phyloP scores from a whole-genome alignment of 2,113 vertebrate species.

The Sminthopsis crassicaudata region DNA sequence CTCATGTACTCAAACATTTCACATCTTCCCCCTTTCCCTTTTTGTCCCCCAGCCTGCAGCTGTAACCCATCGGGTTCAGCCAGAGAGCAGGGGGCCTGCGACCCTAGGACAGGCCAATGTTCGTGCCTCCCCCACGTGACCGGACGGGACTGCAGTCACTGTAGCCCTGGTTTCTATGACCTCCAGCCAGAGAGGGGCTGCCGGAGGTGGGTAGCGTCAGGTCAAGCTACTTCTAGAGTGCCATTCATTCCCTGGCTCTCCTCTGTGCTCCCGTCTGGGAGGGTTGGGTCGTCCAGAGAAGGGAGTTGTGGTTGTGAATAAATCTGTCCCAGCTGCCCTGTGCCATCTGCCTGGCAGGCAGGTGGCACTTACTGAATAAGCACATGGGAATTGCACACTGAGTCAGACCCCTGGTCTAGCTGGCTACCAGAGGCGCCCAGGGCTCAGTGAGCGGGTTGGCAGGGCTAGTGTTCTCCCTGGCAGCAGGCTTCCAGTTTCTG shows the following conservation, averaged over 20 bases:
- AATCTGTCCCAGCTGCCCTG: background rate
- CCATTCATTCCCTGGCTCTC: background rate
- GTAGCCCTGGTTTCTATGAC: conserved; percentile 88
- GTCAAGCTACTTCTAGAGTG: too few species aligned
- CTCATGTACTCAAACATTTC: accelerated
- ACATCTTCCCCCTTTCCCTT: background rate
- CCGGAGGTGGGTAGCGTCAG: conserved; percentile 83
- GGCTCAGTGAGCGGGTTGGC: background rate
- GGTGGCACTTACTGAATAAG: background rate
- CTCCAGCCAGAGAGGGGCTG: conserved; percentile 88
- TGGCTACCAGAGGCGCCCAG: background rate
- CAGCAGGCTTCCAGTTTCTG: background rate
- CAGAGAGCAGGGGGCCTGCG: conserved; percentile 79
- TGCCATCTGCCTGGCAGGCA: background rate
- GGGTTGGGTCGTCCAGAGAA: background rate
- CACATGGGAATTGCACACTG: background rate
- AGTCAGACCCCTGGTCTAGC: background rate
- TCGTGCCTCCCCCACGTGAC: conserved; percentile 88
- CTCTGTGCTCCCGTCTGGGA: background rate
- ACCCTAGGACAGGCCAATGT: conserved; percentile 88
- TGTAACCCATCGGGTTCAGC: conserved; percentile 85
- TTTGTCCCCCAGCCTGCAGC: conserved; percentile 85
- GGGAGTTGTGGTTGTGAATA: background rate
- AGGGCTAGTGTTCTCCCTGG: background rate
- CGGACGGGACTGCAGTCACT: conserved; percentile 87